These are phyloP conservation scores for Eupithecia subumbrata DNA, from an alignment of 2,888 invertebrate species.

Conservation along the genomic window DNA sequence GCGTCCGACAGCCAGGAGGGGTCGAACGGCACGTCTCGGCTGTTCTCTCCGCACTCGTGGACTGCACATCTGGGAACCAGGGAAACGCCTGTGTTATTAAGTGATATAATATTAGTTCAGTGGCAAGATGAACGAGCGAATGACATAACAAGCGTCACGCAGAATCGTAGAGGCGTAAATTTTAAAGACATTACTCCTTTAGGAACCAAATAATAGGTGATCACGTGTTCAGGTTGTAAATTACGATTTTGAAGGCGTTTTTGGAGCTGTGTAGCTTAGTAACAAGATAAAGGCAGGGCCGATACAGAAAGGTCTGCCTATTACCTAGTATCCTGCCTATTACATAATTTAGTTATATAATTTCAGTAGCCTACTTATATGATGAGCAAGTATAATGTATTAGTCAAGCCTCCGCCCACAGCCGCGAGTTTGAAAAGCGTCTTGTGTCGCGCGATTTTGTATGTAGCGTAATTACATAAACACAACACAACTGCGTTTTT, in stretches of 20 bases:
- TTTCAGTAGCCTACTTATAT: no score
- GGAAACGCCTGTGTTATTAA: slow-evolving; percentile 49
- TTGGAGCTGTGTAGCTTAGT: neutral
- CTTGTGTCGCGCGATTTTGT: no score
- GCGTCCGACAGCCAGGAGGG: slow-evolving; percentile 76
- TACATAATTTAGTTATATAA: neutral
- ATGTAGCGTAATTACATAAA: no score
- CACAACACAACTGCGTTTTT: no score
- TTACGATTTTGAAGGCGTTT: neutral
- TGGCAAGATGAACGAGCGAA: neutral
- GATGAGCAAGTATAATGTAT: no score
- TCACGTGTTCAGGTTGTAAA: neutral
- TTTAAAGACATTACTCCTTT: neutral
- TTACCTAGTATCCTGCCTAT: no score
- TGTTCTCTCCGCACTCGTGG: slow-evolving; percentile 77
- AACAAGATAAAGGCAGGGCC: neutral
- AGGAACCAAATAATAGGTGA: neutral
- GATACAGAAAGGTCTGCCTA: neutral
- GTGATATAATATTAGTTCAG: neutral
- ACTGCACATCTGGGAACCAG: slow-evolving; percentile 80
- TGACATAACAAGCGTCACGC: neutral
- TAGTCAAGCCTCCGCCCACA: no score
- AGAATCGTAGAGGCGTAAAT: neutral
- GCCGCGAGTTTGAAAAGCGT: no score
- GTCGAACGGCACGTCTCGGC: slow-evolving; percentile 57